Conservation (phyloP, 2,888 invertebrate species). For the Torymus auratus region DNA sequence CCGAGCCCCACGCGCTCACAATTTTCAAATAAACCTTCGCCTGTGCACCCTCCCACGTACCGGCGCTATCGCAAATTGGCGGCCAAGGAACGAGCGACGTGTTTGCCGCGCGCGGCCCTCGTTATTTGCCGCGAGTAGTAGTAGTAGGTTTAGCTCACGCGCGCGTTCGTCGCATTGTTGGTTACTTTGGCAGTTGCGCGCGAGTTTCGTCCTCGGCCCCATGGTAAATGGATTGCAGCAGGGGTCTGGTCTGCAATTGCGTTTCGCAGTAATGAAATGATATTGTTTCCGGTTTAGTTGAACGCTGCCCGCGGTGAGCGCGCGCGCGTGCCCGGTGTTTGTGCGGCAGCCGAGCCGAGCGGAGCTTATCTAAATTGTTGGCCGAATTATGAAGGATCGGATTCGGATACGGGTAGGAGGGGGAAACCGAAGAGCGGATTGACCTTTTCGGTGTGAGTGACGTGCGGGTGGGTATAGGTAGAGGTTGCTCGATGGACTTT, state of each 20-base stretch:
- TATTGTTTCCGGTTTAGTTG: conserved; percentile 7
- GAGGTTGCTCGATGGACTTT: no score
- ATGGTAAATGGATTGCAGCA: conserved; percentile 12
- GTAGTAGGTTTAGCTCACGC: no score
- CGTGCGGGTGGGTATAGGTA: no score
- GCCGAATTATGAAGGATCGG: no score
- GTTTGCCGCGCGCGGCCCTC: conserved; percentile 12
- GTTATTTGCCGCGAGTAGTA: conserved; percentile 51
- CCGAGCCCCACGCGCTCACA: background rate
- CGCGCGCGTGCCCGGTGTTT: background rate
- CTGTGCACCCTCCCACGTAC: background rate
- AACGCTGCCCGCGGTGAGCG: conserved; percentile 1
- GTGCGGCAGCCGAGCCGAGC: no score
- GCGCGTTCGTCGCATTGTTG: conserved; percentile 23
- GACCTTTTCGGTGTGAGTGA: no score
- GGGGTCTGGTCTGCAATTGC: conserved; percentile 9
- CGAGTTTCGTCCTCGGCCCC: background rate
- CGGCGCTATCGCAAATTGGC: conserved; percentile 38
- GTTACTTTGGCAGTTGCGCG: conserved; percentile 40
- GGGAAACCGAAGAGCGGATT: no score
- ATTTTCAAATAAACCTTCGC: conserved; percentile 45
- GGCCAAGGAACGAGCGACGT: conserved; percentile 32
- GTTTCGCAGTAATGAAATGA: conserved; percentile 47
- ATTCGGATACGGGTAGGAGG: no score
- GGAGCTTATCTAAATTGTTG: no score